Base-by-base conservation (phyloP, 2,797 vertebrate genomes). In the Leptodactylus fallax region DNA sequence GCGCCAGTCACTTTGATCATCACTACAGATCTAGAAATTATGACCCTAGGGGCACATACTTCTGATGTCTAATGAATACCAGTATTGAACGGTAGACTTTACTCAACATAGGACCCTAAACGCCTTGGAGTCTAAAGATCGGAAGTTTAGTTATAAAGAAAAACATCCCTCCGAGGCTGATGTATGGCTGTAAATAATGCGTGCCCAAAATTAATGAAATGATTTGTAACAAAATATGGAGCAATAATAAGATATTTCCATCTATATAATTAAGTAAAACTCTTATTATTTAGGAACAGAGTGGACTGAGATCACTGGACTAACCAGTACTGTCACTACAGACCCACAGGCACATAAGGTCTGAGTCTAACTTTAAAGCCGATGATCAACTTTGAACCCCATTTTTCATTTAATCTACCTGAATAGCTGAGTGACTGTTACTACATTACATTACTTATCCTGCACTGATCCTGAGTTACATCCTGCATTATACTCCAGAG, bases 11-110 rank as follows among this genome's bases (percentile, higher is more conserved):
- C 71, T 77, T 77, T 77, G 74, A 77, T 77, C 71, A 74, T 49
- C 71, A 13, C 45, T 12, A 51, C 3, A 47, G 45, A 77, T 77
- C 72, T 21, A 77, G 10, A 23, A 21, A 77, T 53, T 19, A 77
- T 23, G 74, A n/a, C 74, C 74, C 49, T 49, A 5, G 21, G 74
- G 74, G 21, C 45, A 23, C 19, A 51, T 53, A n/a, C 23, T 53
- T 53, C 11, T 23, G 47, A 77, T 51, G 11, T 47, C n/a, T 76
- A 76, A 76, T 77, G 74, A 77, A 77, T 77, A 23, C 47, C 74
- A 77, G 74, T 77, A 77, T 77, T 53, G 47, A 77, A 53, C 47
- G 13, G 10, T 53, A 13, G 10, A 51, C 21, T 53, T 12, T 53
- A 77, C 51, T 47, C 45, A 76, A n/a, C 47, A 49, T 21, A 49